Evolutionary conservation across 2,888 invertebrate species (phyloP).

Genomic region (Leptopilina syphax): DNA sequence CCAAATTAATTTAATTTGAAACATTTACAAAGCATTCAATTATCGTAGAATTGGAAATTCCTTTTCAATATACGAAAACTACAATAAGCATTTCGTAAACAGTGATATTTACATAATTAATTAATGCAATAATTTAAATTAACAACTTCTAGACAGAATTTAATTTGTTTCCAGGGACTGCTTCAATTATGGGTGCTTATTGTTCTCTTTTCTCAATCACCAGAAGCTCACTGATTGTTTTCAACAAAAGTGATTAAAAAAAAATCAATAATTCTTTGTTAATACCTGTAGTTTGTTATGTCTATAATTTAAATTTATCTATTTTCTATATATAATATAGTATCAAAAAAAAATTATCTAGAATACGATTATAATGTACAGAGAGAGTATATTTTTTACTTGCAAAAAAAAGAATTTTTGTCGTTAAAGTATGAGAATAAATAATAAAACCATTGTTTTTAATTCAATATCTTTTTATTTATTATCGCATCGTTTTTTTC

Average conservation of each 20-base stretch:
- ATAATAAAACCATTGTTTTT: neutral
- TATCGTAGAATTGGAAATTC: no score
- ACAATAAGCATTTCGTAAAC: no score
- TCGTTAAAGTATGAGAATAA: neutral
- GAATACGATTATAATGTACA: neutral
- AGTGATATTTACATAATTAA: no score
- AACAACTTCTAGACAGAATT: neutral
- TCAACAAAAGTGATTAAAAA: neutral
- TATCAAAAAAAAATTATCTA: neutral
- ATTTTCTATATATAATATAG: neutral
- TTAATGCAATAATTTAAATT: neutral
- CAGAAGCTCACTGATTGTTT: conserved; percentile 69
- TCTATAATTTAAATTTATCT: conserved; percentile 14
- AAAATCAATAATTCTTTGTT: neutral
- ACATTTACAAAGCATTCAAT: no score
- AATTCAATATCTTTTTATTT: neutral
- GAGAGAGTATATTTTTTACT: conserved; percentile 8
- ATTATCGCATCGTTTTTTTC: neutral
- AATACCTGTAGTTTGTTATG: neutral
- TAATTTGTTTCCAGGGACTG: conserved; percentile 65
- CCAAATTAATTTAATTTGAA: no score
- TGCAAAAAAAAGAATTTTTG: neutral
- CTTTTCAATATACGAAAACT: no score
- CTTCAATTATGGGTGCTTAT: conserved; percentile 74
- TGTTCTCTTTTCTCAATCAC: conserved; percentile 72